A percentile compares a stretch with the other conserved stretches of the same genome.
Evolutionary conservation across 2,888 invertebrate species (phyloP).

Genomic region (Spialia ferax): DNA sequence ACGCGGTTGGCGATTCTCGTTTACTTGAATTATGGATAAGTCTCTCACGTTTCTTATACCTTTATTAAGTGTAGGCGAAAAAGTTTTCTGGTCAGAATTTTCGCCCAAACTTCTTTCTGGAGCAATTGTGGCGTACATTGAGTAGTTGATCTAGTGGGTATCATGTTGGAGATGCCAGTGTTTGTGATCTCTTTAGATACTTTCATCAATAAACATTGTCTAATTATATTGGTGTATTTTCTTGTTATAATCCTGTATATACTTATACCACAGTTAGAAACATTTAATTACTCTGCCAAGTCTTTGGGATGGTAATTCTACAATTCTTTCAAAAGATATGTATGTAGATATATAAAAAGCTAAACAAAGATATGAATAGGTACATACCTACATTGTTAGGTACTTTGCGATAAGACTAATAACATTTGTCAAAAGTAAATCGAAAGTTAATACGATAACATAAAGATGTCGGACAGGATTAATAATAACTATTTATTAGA

Average conservation of each 20-base stretch:
- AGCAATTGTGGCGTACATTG: background rate
- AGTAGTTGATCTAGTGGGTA: background rate
- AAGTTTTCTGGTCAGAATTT: background rate
- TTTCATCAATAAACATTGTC: too few relatives aligned
- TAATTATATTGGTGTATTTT: too few relatives aligned
- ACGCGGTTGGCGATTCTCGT: slow-evolving; percentile 19
- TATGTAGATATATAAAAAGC: too few relatives aligned
- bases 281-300: too few relatives aligned
- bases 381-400: too few relatives aligned
- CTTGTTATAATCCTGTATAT: too few relatives aligned
- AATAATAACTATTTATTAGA: slow-evolving; percentile 44
- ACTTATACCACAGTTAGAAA: too few relatives aligned
- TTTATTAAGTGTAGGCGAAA: slow-evolving; percentile 8
- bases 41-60: slow-evolving; percentile 10
- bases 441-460: slow-evolving; percentile 5
- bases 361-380: too few relatives aligned
- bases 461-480: slow-evolving; percentile 42
- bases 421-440: background rate
- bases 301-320: too few relatives aligned
- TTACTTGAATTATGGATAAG: slow-evolving; percentile 30
- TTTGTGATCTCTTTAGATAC: background rate
- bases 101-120: background rate
- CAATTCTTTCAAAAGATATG: too few relatives aligned
- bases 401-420: slow-evolving; percentile 4
- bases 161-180: background rate